Conservation (phyloP, 2,888 invertebrate genomes). For the Drosophila picticornis region DNA sequence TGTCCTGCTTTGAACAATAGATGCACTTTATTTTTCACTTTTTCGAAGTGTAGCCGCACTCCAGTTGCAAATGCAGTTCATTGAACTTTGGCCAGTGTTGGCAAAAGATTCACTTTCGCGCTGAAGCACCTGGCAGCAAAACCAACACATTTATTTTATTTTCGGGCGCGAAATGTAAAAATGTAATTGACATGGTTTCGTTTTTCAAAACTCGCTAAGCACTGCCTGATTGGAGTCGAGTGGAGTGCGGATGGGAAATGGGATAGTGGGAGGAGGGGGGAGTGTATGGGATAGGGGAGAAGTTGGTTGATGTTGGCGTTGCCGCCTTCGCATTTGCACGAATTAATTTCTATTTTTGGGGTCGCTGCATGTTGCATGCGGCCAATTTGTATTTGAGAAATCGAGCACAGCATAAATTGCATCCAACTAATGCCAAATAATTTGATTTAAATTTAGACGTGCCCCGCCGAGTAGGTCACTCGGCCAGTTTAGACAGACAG, state of each 20-base stretch:
- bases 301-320: constrained; percentile 2
- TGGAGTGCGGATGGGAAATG: neutral
- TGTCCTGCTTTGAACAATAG: neutral
- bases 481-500: constrained; percentile 34
- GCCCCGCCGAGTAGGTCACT: constrained; percentile 55
- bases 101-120: constrained; percentile 49
- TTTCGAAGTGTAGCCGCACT: neutral
- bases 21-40: neutral
- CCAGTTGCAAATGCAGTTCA: constrained; percentile 51
- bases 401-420: constrained; percentile 72
- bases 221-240: neutral
- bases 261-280: neutral
- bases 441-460: constrained; percentile 74
- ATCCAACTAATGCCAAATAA: constrained; percentile 68
- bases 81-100: constrained; percentile 55
- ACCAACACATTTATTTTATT: constrained; percentile 5
- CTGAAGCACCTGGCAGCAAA: constrained; percentile 36
- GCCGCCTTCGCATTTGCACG: constrained; percentile 57
- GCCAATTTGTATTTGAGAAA: constrained; percentile 47
- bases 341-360: constrained; percentile 75
- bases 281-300: neutral
- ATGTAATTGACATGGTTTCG: constrained; percentile 81
- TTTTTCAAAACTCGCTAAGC: constrained; percentile 41
- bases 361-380: constrained; percentile 56
- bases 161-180: constrained; percentile 61